Evolutionary conservation across 1,140 invertebrate species (phyloP), one percentile per base, ranked within the genome.

Genomic region (Fopius arisanus): DNA sequence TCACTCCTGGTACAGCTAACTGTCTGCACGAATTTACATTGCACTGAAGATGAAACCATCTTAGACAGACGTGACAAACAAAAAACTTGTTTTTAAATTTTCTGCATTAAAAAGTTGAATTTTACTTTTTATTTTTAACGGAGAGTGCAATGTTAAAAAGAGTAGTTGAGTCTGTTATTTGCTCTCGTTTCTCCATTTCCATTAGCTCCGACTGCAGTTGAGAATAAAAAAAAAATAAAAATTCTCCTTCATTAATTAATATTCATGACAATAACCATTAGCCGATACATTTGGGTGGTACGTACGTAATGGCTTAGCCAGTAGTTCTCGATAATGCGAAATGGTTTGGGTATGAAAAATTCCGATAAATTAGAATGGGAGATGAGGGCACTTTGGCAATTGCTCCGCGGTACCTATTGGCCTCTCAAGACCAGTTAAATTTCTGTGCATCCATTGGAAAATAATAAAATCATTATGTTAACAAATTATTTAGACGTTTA

Each of bases 291-390:
- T 74, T 48, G 31, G 51, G 28, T 72, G 21, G 63, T 80, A 77
- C 63, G 76, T 72, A 23, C 62, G 26, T 72, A 33, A 65, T 66
- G 31, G 69, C 65, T 70, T 28, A 41, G 40, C 54, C 51, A 67
- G 72, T 54, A 72, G 70, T 73, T 67, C 74, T 71, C 51, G 75
- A 74, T 79, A 79, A 78, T 72, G 71, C 71, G 63, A 76, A 78
- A 79, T 75, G 68, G 75, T 71, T n/a, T 73, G 71, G 69, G 75
- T 74, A 77, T 78, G 77, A 82, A 82, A 80, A 81, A 82, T 77
- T 79, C 74, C 70, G 73, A 67, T 76, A 75, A 82, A 81, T 81
- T 82, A 82, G 78, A 76, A 72, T 70, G 70, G 70, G n/a, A n/a
- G 63, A 10, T 43, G 5, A 67, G 26, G 33, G 71, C 21, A 65